phyloP scores from a whole-genome alignment of 2,113 vertebrate genomes.

The Apeltes quadracus region DNA sequence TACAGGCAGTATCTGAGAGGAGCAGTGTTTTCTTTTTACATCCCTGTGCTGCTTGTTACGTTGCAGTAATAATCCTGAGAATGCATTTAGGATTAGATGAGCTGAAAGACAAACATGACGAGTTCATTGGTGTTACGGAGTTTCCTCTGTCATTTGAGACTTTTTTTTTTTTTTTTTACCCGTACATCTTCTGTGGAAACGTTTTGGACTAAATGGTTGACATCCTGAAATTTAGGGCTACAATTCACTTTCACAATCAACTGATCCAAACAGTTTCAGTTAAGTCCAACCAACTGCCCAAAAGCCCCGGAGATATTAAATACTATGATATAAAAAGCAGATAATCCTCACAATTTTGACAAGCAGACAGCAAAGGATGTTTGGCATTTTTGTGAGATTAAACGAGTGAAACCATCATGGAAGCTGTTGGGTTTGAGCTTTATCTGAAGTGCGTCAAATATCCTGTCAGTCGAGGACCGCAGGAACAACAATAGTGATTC shows the following conservation, averaged over 20 bases:
- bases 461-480: neutral
- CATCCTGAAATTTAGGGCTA: neutral
- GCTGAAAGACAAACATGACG: constrained; percentile 1
- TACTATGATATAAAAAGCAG: neutral
- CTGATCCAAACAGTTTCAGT: neutral
- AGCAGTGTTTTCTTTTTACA: neutral
- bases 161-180: neutral
- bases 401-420: neutral
- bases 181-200: neutral
- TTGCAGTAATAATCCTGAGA: constrained; percentile 20
- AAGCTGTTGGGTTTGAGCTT: neutral
- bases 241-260: neutral
- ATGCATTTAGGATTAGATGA: constrained; percentile 3
- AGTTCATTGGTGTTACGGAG: neutral
- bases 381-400: neutral
- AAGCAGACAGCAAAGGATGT: neutral
- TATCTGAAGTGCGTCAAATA: neutral
- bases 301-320: neutral
- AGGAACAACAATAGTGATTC: neutral
- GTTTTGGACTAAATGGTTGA: neutral
- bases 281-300: neutral
- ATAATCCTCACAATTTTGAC: neutral
- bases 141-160: neutral
- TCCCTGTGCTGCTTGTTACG: constrained; percentile 29
- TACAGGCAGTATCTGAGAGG: constrained; percentile 43